These are phyloP conservation scores for Amphipoea oculea DNA, from an alignment of 2,888 invertebrate genomes.

Conservation along the genomic window DNA sequence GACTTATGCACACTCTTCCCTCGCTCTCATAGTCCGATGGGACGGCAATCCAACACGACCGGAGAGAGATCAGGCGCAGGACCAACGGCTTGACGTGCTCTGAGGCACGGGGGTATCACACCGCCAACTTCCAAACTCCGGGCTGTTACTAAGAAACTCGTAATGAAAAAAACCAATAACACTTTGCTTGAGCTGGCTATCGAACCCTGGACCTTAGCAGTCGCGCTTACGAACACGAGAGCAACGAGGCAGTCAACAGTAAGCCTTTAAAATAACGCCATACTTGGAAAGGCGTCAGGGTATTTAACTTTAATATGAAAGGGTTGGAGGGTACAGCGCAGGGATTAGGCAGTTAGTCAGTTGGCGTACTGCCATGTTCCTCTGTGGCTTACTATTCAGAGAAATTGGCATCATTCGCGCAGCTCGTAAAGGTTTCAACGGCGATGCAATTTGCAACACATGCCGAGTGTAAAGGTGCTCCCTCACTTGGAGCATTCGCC, in stretches of 20 bases:
- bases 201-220: not conserved
- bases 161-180: too few relatives aligned
- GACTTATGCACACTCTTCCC: too few relatives aligned
- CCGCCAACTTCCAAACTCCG: too few relatives aligned
- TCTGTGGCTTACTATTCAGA: conserved; percentile 72
- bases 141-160: too few relatives aligned
- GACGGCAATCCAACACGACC: too few relatives aligned
- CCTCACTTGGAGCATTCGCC: too few relatives aligned
- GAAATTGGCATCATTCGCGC: conserved; percentile 76
- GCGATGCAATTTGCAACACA: conserved; percentile 67
- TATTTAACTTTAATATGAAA: conserved; percentile 36
- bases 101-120: too few relatives aligned
- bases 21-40: too few relatives aligned
- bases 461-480: conserved; percentile 51
- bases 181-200: not conserved
- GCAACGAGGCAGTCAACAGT: not conserved
- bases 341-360: conserved; percentile 58
- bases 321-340: conserved; percentile 6
- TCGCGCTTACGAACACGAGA: not conserved
- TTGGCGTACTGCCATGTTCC: conserved; percentile 79
- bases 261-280: not conserved
- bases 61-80: too few relatives aligned
- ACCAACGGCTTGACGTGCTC: too few relatives aligned
- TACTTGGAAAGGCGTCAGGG: not conserved
- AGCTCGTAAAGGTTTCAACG: conserved; percentile 68